A percentile compares a stretch with the other conserved stretches of the same genome.
Evolutionary conservation across 2,113 vertebrate species (phyloP).

Genomic region (Tapirus terrestris): DNA sequence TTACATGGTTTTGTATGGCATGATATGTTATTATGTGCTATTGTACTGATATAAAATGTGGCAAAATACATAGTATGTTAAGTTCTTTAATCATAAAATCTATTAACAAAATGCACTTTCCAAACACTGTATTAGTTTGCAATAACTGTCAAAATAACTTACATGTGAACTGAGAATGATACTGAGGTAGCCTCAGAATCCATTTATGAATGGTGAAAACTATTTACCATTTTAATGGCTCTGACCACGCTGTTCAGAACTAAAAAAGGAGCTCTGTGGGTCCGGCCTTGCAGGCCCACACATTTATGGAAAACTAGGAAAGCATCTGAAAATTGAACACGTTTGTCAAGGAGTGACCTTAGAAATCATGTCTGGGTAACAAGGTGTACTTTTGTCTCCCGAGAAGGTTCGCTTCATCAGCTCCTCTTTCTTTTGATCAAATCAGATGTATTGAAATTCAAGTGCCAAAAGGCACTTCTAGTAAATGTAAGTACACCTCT

Average conservation of each 20-base stretch:
- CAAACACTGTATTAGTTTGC: conserved; percentile 58
- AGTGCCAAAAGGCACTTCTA: conserved; percentile 67
- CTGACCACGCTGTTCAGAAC: conserved; percentile 63
- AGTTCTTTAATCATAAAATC: conserved; percentile 56
- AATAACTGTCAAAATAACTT: conserved; percentile 41
- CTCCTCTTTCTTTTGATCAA: conserved; percentile 59
- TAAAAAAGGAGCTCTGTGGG: neutral
- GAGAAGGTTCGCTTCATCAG: conserved; percentile 71
- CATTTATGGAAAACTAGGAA: conserved; percentile 63
- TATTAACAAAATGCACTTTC: conserved; percentile 66
- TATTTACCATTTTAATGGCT: conserved; percentile 68
- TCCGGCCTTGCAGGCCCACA: conserved; percentile 7
- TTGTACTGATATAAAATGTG: conserved; percentile 19
- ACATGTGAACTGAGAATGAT: neutral
- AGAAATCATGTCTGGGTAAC: conserved; percentile 75
- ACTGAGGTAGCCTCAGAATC: conserved; percentile 27
- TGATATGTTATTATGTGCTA: neutral
- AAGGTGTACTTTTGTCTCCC: conserved; percentile 72
- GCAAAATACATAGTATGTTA: conserved; percentile 19
- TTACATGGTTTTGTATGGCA: neutral
- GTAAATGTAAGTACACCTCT: conserved; percentile 51
- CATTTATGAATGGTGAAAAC: conserved; percentile 46
- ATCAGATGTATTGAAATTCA: conserved; percentile 71
- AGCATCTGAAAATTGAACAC: conserved; percentile 79
- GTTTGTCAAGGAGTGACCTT: conserved; percentile 79